These are phyloP conservation scores for Amazona guildingii DNA, from an alignment of 2,113 vertebrate species.

Conservation along the genomic window DNA sequence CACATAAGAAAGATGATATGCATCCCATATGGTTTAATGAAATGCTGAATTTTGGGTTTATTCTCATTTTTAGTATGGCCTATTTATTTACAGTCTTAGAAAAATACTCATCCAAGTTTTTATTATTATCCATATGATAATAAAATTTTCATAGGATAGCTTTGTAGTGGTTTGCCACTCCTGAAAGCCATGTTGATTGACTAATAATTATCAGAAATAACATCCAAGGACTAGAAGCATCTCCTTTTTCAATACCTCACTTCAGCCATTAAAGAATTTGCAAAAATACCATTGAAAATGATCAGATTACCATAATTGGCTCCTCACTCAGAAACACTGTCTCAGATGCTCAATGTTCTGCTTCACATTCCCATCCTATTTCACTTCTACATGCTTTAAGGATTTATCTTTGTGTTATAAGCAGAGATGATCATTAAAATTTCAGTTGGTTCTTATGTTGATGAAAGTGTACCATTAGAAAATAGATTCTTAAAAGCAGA, in stretches of 20 bases:
- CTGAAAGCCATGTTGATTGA: neutral
- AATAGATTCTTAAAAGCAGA: neutral
- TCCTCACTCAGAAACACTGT: neutral
- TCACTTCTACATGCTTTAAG: slow-evolving; percentile 31
- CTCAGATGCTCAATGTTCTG: neutral
- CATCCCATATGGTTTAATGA: neutral
- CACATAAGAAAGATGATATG: neutral
- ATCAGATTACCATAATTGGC: neutral
- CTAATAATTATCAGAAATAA: neutral
- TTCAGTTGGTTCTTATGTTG: slow-evolving; percentile 21
- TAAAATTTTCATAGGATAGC: neutral
- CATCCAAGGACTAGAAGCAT: neutral
- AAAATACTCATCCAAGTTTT: neutral
- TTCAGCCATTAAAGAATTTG: neutral
- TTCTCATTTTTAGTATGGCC: neutral
- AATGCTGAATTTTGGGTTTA: neutral
- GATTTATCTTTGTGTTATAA: slow-evolving; percentile 11
- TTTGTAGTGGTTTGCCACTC: neutral
- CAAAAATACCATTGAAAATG: neutral
- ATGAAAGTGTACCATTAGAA: neutral
- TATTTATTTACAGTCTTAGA: neutral
- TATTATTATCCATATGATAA: neutral
- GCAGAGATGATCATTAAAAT: slow-evolving; percentile 33
- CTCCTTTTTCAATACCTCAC: neutral
- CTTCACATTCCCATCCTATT: neutral